Evolutionary conservation across 2,113 vertebrate species (phyloP).

Genomic region (Gallinago media): DNA sequence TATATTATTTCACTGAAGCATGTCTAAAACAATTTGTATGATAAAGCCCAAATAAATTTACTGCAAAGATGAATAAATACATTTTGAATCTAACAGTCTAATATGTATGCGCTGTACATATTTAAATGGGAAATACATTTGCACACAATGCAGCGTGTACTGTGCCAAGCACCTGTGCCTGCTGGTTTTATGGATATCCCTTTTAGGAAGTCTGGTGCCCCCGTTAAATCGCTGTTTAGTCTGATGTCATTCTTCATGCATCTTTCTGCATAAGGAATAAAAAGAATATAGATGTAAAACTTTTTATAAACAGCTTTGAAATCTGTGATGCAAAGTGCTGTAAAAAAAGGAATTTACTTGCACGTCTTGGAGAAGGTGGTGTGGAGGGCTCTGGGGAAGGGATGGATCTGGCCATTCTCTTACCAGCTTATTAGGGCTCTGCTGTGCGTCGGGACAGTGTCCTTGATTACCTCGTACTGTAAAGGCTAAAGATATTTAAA

Average conservation of each 20-base stretch:
- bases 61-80: neutral
- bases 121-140: neutral
- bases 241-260: neutral
- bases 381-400: neutral
- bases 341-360: neutral
- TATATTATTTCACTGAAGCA: neutral
- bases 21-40: neutral
- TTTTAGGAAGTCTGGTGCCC: neutral
- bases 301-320: neutral
- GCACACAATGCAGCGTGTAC: rapidly evolving
- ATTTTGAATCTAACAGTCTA: neutral
- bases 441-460: rapidly evolving
- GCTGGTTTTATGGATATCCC: neutral
- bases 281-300: neutral
- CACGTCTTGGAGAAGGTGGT: neutral
- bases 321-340: neutral
- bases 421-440: neutral
- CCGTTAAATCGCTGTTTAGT: neutral
- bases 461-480: neutral
- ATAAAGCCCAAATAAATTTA: neutral
- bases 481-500: neutral
- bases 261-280: neutral
- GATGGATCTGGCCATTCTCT: neutral
- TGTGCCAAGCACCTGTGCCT: neutral
- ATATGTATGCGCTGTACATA: neutral